Evolutionary conservation across 2,888 invertebrate genomes (phyloP).

Genomic region (Autographa pulchrina): DNA sequence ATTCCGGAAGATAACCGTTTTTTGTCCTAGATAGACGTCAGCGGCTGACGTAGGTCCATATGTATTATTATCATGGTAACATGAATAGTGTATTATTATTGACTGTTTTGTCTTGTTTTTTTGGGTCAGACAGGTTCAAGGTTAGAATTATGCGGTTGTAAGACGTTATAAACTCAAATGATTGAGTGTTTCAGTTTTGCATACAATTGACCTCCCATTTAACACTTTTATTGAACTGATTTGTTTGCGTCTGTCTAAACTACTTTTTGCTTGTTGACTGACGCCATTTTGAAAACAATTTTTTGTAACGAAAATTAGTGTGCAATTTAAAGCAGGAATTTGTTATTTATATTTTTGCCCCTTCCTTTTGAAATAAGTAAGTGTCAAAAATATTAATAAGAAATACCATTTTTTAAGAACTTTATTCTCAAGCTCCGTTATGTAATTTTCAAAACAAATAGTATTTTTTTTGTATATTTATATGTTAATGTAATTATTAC

Average conservation of each 20-base stretch:
- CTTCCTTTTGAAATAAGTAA: no score
- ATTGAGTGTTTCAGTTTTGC: background rate
- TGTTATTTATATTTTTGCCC: no score
- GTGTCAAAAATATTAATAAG: no score
- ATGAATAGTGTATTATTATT: background rate
- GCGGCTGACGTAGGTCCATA: background rate
- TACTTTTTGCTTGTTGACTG: background rate
- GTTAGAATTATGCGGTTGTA: background rate
- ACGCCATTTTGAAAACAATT: background rate
- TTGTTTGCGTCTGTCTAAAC: background rate
- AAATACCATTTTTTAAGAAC: no score
- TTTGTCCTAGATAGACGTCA: background rate
- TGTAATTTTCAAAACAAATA: no score
- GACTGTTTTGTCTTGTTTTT: constrained; percentile 1
- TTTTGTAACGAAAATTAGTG: background rate
- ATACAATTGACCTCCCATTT: background rate
- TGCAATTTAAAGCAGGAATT: background rate
- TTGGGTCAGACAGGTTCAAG: constrained; percentile 3
- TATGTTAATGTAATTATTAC: no score
- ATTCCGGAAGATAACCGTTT: background rate
- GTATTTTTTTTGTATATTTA: no score
- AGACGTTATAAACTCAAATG: background rate
- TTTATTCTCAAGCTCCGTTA: no score
- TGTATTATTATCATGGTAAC: background rate
- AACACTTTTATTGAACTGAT: constrained; percentile 3